These are phyloP conservation scores for Nansenia antarctica DNA, from an alignment of 2,113 vertebrate genomes.

Conservation along the genomic window DNA sequence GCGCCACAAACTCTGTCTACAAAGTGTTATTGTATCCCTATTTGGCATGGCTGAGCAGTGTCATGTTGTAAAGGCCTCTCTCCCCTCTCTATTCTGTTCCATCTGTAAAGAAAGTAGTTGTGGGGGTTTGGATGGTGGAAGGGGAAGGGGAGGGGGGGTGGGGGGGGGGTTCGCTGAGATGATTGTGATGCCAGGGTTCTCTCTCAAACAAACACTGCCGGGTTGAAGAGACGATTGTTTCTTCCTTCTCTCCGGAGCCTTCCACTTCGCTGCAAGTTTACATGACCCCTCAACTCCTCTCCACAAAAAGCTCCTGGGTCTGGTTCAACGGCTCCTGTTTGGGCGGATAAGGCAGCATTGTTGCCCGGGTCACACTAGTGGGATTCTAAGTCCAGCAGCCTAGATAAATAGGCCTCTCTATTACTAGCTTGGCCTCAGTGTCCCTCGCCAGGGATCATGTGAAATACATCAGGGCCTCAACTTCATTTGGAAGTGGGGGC, in stretches of 20 bases:
- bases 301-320: constrained; percentile 62
- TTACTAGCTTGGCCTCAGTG: constrained; percentile 35
- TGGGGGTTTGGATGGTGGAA: constrained; percentile 17
- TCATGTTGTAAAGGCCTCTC: constrained; percentile 49
- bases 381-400: constrained; percentile 64
- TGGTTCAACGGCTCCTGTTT: constrained; percentile 64
- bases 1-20: too few species aligned
- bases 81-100: constrained; percentile 47
- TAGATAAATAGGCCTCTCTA: constrained; percentile 57
- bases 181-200: constrained; percentile 69
- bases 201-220: constrained; percentile 57
- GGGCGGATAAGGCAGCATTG: constrained; percentile 64
- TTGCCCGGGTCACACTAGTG: constrained; percentile 59
- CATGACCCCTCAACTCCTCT: constrained; percentile 75
- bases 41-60: constrained; percentile 43
- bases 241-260: constrained; percentile 63
- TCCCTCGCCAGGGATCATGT: constrained; percentile 52
- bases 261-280: constrained; percentile 68
- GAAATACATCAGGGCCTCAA: constrained; percentile 58
- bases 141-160: constrained; percentile 10
- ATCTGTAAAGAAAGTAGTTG: constrained; percentile 54
- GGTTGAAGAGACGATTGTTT: constrained; percentile 66
- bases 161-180: constrained; percentile 38
- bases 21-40: constrained; percentile 12
- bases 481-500: constrained; percentile 53